A percentile compares a stretch with the other conserved stretches of the same genome.
These are phyloP conservation scores for Euzetes globulus DNA, from an alignment of 2,888 invertebrate genomes.

Conservation along the genomic window DNA sequence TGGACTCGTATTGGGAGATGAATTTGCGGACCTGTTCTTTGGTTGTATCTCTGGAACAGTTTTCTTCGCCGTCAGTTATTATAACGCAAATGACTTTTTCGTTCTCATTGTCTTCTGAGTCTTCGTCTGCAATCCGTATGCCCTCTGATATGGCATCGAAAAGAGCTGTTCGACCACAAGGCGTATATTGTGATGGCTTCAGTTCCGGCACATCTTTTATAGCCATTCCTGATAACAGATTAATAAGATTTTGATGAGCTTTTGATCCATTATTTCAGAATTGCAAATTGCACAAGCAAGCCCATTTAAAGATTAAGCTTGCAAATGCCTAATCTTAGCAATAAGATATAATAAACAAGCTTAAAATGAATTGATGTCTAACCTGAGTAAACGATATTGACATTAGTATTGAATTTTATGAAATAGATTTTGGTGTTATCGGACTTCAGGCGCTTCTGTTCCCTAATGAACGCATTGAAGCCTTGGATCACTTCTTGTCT, in stretches of 20 bases:
- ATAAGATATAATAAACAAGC: no score
- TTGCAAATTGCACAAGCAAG: not conserved
- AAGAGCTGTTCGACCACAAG: slow-evolving; percentile 1
- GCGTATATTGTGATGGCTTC: not conserved
- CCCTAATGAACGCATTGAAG: slow-evolving; percentile 1
- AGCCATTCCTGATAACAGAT: not conserved
- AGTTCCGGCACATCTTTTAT: slow-evolving; percentile 3
- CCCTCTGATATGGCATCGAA: slow-evolving; percentile 20
- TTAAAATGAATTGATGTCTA: not conserved
- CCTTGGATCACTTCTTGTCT: not conserved
- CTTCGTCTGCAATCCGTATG: not conserved
- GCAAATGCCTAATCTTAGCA: no score
- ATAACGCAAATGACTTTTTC: slow-evolving; percentile 15
- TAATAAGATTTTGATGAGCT: not conserved
- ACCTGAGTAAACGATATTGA: slow-evolving; percentile 21
- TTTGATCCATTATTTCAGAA: not conserved
- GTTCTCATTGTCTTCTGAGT: not conserved
- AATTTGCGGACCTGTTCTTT: not conserved
- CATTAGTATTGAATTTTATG: slow-evolving; percentile 19
- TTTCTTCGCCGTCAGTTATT: slow-evolving; percentile 26
- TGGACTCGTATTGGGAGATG: not conserved
- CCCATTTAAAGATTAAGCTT: no score
- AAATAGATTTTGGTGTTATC: not conserved
- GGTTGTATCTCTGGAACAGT: slow-evolving; percentile 5
- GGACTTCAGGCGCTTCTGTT: slow-evolving; percentile 13